These are phyloP conservation scores for Carduelis carduelis DNA, from an alignment of 2,797 vertebrate species.

Conservation along the genomic window DNA sequence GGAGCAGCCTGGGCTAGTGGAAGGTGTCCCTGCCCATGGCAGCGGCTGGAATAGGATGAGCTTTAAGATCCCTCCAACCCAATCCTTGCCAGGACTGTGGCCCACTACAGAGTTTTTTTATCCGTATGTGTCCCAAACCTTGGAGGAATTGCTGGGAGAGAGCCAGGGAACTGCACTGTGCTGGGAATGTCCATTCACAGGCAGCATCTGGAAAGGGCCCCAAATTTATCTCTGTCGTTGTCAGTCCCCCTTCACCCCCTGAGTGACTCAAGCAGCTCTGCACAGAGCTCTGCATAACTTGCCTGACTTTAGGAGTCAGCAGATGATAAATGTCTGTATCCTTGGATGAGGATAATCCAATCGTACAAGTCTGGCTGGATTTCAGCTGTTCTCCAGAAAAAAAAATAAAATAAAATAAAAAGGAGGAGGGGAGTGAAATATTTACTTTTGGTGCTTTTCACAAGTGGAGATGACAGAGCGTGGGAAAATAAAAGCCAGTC, in stretches of 20 bases:
- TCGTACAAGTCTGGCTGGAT: conserved; percentile 34
- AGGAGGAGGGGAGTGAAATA: neutral
- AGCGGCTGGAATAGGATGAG: fast-evolving
- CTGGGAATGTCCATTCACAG: neutral
- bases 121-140: neutral
- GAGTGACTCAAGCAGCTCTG: neutral
- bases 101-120: neutral
- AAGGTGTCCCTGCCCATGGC: neutral
- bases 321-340: conserved; percentile 47
- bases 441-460: conserved; percentile 39
- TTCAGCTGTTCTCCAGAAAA: neutral
- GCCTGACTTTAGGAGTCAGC: conserved; percentile 35
- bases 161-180: neutral
- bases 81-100: neutral
- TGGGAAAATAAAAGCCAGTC: conserved; percentile 36
- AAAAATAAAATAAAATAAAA: neutral
- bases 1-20: fast-evolving
- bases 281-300: conserved; percentile 25
- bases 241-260: neutral
- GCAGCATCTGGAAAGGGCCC: neutral
- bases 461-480: neutral
- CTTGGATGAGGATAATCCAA: conserved; percentile 38
- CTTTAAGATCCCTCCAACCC: neutral
- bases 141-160: neutral
- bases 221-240: neutral